phyloP scores from a whole-genome alignment of 1,140 invertebrate species.

The Zaprionus camerounensis region DNA sequence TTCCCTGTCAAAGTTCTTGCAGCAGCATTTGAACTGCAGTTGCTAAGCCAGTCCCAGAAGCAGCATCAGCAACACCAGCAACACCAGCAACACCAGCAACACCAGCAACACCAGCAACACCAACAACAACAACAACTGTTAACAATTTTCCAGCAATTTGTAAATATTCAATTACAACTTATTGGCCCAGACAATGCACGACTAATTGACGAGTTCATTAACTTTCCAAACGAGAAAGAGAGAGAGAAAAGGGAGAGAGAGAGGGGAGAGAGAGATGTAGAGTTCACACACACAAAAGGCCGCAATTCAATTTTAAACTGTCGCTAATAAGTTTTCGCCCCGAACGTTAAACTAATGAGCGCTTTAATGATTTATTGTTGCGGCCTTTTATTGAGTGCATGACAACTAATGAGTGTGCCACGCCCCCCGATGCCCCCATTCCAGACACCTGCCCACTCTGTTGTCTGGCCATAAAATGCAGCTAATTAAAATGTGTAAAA shows the following conservation, averaged over 20 bases:
- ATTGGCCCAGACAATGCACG: conserved; percentile 70
- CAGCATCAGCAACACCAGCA: background rate
- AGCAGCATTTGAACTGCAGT: background rate
- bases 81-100: background rate
- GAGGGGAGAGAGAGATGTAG: background rate
- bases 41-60: background rate
- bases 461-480: conserved; percentile 68
- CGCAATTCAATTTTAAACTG: conserved; percentile 78
- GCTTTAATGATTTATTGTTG: conserved; percentile 79
- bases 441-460: background rate
- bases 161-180: conserved; percentile 66
- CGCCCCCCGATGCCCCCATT: conserved; percentile 17
- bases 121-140: background rate
- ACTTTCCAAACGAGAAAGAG: conserved; percentile 53
- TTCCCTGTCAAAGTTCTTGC: background rate
- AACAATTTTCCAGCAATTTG: conserved; percentile 12
- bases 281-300: conserved; percentile 21
- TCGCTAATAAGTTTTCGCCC: conserved; percentile 77
- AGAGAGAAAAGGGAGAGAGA: background rate
- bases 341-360: conserved; percentile 74
- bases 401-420: conserved; percentile 48
- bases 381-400: conserved; percentile 52
- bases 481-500: conserved; percentile 71
- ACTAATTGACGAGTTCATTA: conserved; percentile 81
- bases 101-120: too few relatives aligned